phyloP scores from a whole-genome alignment of 2,888 invertebrate genomes.

The Aproaerema taeniolella region DNA sequence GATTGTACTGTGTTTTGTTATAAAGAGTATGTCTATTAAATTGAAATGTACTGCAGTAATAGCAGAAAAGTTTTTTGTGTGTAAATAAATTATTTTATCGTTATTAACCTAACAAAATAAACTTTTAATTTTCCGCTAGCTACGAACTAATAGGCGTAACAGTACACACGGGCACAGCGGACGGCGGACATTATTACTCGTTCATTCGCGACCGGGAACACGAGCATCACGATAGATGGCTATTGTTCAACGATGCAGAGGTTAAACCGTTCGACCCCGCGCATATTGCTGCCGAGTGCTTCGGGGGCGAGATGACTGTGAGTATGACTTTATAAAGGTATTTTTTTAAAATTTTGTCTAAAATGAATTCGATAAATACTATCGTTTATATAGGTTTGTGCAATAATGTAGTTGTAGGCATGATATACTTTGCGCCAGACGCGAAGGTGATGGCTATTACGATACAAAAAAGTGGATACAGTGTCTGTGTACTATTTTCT shows the following conservation, averaged over 20 bases:
- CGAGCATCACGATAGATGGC: constrained; percentile 90
- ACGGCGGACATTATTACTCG: constrained; percentile 97
- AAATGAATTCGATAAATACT: too few relatives aligned
- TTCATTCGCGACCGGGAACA: constrained; percentile 93
- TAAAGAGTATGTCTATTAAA: too few relatives aligned
- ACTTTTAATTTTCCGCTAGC: constrained; percentile 34
- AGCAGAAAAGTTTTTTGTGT: neutral
- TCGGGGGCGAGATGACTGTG: constrained; percentile 98
- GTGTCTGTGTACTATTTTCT: too few relatives aligned
- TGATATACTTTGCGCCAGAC: too few relatives aligned
- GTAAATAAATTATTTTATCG: too few relatives aligned
- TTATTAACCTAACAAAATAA: neutral
- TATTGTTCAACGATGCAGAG: constrained; percentile 94
- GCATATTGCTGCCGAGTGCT: constrained; percentile 96
- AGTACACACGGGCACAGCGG: constrained; percentile 98
- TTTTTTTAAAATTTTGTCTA: neutral
- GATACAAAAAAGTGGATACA: too few relatives aligned
- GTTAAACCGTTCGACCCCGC: constrained; percentile 97
- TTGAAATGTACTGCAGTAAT: too few relatives aligned
- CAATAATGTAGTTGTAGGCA: too few relatives aligned
- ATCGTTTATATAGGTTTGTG: too few relatives aligned
- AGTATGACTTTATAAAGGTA: constrained; percentile 33
- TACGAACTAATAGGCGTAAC: constrained; percentile 95
- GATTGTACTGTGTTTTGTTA: too few relatives aligned
- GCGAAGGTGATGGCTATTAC: too few relatives aligned